These are phyloP conservation scores for Lethenteron reissneri DNA, from an alignment of 2,113 vertebrate species.

Conservation along the genomic window DNA sequence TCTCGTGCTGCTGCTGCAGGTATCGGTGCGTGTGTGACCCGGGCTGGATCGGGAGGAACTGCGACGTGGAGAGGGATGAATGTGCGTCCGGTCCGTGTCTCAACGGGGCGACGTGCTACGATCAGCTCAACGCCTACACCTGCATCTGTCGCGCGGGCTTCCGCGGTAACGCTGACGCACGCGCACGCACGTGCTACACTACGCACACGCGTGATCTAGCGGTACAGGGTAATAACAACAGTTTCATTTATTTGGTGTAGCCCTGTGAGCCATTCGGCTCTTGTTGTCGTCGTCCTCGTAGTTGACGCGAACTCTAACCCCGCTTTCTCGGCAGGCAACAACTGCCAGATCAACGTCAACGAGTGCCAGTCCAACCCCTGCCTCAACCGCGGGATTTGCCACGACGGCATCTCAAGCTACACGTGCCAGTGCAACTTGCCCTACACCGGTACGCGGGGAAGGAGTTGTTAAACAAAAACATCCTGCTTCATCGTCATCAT, in stretches of 20 bases:
- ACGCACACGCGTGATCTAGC: too few relatives aligned
- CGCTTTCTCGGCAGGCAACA: slow-evolving; percentile 23
- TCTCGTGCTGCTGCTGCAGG: slow-evolving; percentile 17
- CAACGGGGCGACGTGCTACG: slow-evolving; percentile 46
- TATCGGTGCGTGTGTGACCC: slow-evolving; percentile 59
- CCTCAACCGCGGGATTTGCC: slow-evolving; percentile 39
- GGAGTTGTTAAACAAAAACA: background rate
- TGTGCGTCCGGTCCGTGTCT: slow-evolving; percentile 53
- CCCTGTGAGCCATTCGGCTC: too few relatives aligned
- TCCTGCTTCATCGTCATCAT: too few relatives aligned
- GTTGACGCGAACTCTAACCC: too few relatives aligned
- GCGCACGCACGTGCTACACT: too few relatives aligned
- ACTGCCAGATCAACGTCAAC: slow-evolving; percentile 45
- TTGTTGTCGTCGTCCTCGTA: too few relatives aligned
- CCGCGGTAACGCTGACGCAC: slow-evolving; percentile 26
- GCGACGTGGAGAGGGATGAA: slow-evolving; percentile 41
- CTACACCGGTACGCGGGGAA: slow-evolving; percentile 21
- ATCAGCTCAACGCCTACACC: slow-evolving; percentile 36
- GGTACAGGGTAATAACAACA: too few relatives aligned
- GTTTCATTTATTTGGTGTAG: too few relatives aligned
- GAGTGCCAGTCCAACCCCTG: slow-evolving; percentile 43
- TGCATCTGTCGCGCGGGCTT: slow-evolving; percentile 55
- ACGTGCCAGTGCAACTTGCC: slow-evolving; percentile 39
- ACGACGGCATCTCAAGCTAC: slow-evolving; percentile 39
- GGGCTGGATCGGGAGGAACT: slow-evolving; percentile 56